phyloP scores from a whole-genome alignment of 2,888 invertebrate species.

The Melanargia galathea region DNA sequence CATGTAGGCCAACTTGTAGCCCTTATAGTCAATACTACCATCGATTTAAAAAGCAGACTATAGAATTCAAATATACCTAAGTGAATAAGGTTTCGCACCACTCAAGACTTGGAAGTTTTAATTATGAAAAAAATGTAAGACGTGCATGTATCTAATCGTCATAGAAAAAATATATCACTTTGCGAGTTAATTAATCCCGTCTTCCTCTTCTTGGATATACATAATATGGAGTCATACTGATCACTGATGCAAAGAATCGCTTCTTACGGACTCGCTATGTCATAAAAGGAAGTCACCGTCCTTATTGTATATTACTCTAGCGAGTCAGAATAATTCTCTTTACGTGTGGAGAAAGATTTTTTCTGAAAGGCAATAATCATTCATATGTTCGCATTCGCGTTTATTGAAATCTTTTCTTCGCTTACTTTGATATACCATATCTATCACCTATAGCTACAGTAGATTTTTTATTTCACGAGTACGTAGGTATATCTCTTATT shows the following conservation, averaged over 20 bases:
- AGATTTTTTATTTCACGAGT: too few species aligned
- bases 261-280: background rate
- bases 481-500: too few species aligned
- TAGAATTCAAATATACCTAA: too few species aligned
- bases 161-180: background rate
- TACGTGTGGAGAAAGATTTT: conserved; percentile 20
- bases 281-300: conserved; percentile 8
- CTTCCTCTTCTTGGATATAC: background rate
- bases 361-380: conserved; percentile 29
- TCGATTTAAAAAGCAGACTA: too few species aligned
- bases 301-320: conserved; percentile 11
- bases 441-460: background rate
- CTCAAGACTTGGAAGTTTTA: too few species aligned
- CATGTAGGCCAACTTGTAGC: too few species aligned
- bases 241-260: background rate
- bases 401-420: conserved; percentile 27
- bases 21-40: too few species aligned
- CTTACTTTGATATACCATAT: conserved; percentile 9
- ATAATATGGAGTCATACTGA: too few species aligned
- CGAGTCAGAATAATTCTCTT: conserved; percentile 12
- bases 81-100: too few species aligned
- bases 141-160: background rate
- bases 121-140: too few species aligned
- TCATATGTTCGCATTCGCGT: conserved; percentile 29
- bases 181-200: background rate